Conservation (phyloP, 1,140 invertebrate genomes). For the Drosophila teissieri region DNA sequence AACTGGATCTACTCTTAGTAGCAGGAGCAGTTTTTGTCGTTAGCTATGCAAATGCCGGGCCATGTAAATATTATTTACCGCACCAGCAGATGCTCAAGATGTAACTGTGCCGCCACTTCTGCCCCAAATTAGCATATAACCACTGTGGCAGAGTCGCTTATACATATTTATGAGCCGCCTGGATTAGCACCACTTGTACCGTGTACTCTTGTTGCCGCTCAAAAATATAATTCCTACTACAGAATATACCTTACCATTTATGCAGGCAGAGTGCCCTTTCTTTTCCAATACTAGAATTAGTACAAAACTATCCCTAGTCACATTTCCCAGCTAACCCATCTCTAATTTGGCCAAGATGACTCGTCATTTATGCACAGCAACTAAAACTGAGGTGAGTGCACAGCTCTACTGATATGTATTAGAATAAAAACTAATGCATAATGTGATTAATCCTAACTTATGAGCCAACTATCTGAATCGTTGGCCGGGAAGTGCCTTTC, state of each 20-base stretch:
- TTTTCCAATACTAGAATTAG: neutral
- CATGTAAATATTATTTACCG: constrained; percentile 81
- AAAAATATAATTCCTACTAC: neutral
- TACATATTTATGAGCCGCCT: constrained; percentile 69
- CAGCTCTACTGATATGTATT: too few species aligned
- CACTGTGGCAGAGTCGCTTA: constrained; percentile 74
- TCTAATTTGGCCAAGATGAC: neutral
- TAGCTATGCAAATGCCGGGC: constrained; percentile 75
- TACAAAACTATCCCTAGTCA: neutral
- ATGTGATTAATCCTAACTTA: neutral
- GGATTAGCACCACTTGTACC: constrained; percentile 43
- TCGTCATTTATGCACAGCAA: neutral
- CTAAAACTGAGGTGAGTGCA: neutral
- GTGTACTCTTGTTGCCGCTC: constrained; percentile 19
- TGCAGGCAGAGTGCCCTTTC: neutral
- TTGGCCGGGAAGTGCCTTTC: too few species aligned
- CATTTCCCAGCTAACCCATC: neutral
- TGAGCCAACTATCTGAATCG: too few species aligned
- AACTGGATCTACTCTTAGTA: neutral
- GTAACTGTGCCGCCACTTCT: constrained; percentile 67
- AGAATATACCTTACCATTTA: too few species aligned
- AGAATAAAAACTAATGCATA: too few species aligned
- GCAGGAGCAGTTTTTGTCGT: constrained; percentile 70
- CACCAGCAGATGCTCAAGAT: constrained; percentile 76
- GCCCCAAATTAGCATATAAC: constrained; percentile 74